A percentile compares a stretch with the other conserved stretches of the same genome.
Conservation (phyloP, 1,140 invertebrate genomes). For the Sarcophaga peregrina region DNA sequence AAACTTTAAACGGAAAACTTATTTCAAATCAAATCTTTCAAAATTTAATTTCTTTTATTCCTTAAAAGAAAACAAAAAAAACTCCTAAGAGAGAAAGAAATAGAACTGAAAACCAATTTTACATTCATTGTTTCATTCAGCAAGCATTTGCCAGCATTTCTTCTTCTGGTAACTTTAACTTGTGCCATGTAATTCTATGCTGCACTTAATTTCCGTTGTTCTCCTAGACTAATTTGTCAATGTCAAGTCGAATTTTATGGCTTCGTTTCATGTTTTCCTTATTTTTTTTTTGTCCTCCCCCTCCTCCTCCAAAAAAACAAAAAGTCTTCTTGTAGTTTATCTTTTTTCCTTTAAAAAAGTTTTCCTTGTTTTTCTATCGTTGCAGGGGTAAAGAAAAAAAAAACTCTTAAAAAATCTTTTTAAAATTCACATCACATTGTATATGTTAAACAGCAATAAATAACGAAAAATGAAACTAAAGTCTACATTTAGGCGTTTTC, state of each 20-base stretch:
- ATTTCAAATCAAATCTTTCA: no score
- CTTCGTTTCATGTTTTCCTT: no score
- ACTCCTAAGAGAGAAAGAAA: neutral
- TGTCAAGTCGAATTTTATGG: neutral
- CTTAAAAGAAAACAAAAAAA: neutral
- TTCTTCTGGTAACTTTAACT: neutral
- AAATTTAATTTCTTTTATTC: neutral
- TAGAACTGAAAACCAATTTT: neutral
- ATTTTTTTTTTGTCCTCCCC: no score
- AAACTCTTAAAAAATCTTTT: neutral
- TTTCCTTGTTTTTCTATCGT: no score
- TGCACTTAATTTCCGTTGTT: neutral
- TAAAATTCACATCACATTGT: constrained; percentile 7
- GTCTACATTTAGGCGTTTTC: neutral
- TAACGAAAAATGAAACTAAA: neutral
- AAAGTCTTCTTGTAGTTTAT: no score
- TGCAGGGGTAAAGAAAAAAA: no score
- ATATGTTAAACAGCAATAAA: neutral
- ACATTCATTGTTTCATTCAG: neutral
- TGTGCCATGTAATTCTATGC: neutral
- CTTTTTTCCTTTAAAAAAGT: no score
- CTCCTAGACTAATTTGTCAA: constrained; percentile 12
- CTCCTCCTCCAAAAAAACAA: no score
- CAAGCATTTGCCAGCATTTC: neutral
- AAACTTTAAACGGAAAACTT: neutral